Conservation (phyloP, 2,113 vertebrate species). For the Rhinoderma darwinii region DNA sequence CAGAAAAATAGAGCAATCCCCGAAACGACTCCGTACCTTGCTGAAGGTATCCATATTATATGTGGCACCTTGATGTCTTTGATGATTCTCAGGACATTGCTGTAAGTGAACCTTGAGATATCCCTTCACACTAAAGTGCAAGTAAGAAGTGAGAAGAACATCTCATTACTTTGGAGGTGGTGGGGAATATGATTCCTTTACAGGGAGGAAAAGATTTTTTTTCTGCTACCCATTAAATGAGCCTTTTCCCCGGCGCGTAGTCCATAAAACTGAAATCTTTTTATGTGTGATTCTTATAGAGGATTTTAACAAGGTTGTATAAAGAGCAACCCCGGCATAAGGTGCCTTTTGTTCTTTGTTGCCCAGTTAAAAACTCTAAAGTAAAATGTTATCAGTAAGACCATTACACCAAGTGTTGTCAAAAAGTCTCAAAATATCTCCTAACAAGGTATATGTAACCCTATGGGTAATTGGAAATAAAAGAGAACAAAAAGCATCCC, state of each 20-base stretch:
- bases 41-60: not conserved
- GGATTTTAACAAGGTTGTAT: not conserved
- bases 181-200: not conserved
- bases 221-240: not conserved
- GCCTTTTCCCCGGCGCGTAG: not conserved
- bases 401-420: not conserved
- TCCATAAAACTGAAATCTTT: conserved; percentile 7
- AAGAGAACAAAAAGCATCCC: no score
- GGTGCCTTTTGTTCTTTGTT: not conserved
- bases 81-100: not conserved
- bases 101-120: not conserved
- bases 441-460: not conserved
- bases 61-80: not conserved
- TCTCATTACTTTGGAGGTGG: not conserved
- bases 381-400: not conserved
- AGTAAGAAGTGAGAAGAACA: not conserved
- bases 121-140: not conserved
- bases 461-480: no score
- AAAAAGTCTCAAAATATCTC: not conserved
- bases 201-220: not conserved
- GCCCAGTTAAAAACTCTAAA: not conserved
- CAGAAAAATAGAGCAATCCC: not conserved
- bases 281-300: not conserved
- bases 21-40: not conserved
- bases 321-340: not conserved